Percentiles rank a stretch among this genome's conserved stretches.
Evolutionary conservation across 2,888 invertebrate species (phyloP).

Genomic region (Dioctria rufipes): DNA sequence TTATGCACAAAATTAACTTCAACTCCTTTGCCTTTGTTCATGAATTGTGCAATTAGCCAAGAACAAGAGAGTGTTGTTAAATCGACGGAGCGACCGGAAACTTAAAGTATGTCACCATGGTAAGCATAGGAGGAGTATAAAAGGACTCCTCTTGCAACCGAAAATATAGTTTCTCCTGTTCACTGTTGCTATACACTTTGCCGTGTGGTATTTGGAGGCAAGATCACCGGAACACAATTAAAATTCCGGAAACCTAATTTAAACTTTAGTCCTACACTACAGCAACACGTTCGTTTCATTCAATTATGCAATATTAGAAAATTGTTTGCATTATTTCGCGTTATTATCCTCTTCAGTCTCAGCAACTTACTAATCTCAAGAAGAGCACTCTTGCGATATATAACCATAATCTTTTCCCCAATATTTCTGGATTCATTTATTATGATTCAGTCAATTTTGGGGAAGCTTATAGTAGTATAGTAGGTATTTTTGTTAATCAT

Average conservation of each 20-base stretch:
- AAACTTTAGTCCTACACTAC: background rate
- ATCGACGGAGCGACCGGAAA: slow-evolving; percentile 51
- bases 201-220: background rate
- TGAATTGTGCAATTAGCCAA: slow-evolving; percentile 55
- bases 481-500: slow-evolving; percentile 30
- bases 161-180: background rate
- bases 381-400: background rate
- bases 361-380: too few relatives aligned
- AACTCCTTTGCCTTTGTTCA: slow-evolving; percentile 29
- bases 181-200: too few relatives aligned
- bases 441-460: slow-evolving; percentile 12
- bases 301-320: slow-evolving; percentile 33
- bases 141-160: background rate
- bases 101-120: slow-evolving; percentile 24
- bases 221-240: slow-evolving; percentile 49
- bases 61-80: slow-evolving; percentile 50
- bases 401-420: background rate
- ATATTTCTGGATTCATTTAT: background rate
- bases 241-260: slow-evolving; percentile 53
- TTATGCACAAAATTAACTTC: slow-evolving; percentile 44
- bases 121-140: background rate
- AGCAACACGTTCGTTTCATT: slow-evolving; percentile 22
- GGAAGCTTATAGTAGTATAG: background rate
- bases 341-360: background rate
- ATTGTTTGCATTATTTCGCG: slow-evolving; percentile 17